Evolutionary conservation across 2,888 invertebrate species (phyloP).

Genomic region (Trachelus iudaicus): DNA sequence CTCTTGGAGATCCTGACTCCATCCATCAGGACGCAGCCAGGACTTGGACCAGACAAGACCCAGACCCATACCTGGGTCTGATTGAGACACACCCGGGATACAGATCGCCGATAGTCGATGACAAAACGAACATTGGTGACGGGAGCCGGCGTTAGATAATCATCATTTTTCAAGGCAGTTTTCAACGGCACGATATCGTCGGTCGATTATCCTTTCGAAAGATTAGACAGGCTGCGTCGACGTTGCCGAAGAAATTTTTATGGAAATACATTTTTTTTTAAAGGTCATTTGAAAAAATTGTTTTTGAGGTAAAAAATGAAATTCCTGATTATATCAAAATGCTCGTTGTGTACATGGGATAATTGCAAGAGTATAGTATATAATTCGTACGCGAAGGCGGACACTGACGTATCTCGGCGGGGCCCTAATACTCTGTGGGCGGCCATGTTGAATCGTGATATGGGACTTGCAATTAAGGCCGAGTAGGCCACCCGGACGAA

Average conservation of each 20-base stretch:
- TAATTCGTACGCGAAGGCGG: conserved; percentile 1
- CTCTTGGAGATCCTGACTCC: not conserved
- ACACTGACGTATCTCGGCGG: conserved; percentile 13
- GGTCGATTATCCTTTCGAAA: not conserved
- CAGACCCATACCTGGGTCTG: not conserved
- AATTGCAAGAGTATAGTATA: not conserved
- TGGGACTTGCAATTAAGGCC: conserved; percentile 63
- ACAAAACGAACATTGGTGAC: conserved; percentile 40
- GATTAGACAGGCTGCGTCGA: not conserved
- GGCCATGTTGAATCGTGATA: conserved; percentile 66
- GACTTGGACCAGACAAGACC: not conserved
- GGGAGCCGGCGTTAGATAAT: conserved; percentile 36
- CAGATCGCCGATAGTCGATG: conserved; percentile 45
- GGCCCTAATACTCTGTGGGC: conserved; percentile 54
- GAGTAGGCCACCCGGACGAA: conserved; percentile 65
- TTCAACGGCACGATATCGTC: not conserved
- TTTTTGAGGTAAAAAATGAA: not conserved
- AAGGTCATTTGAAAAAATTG: not conserved
- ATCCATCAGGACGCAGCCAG: not conserved
- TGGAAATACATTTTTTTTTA: not conserved
- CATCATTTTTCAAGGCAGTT: conserved; percentile 41
- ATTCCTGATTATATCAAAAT: not conserved
- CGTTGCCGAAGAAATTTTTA: not conserved
- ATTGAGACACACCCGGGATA: conserved; percentile 43
- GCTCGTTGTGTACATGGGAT: not conserved